Evolutionary conservation across 2,113 vertebrate species (phyloP), one percentile per base, ranked within the genome.

Genomic region (Lasiurus borealis): DNA sequence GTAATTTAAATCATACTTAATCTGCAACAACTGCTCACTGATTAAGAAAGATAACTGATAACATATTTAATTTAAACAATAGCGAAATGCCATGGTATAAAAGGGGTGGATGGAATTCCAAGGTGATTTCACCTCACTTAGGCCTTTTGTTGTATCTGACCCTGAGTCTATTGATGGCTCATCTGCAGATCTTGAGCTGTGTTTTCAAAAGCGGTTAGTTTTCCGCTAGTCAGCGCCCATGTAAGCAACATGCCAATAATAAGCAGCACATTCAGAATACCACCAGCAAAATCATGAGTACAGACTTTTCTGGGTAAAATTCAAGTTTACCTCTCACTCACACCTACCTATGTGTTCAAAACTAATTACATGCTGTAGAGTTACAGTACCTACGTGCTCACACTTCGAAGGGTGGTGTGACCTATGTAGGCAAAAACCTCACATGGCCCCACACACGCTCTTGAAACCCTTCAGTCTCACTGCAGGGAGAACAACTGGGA

Each of bases 231-330:
- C 71, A 18, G 62, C 71, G 50, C 62, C 82, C 90, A 54, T 31
- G 18, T 78, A 62, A 93, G 40, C 59, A 94, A 78, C 46, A 46
- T n/a, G 69, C 10, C 77, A 73, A 78, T 69, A 81, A 85, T 21
- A 8, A 90, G 54, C 21, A 85, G 50, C 54, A 71, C 0, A 27
- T 19, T 78, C 34, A 66, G 3, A 92, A 83, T 25, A 29, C n/a
- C 31, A 69, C 9, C 16, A 34, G 15, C 10, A 57, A 66, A 93
- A 59, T 18, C 34, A 90, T 25, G 44, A 81, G 75, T 57, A 36
- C 16, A 95, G 19, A 48, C 59, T 93, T 96, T 93, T 66, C 48
- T 66, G 29, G 4, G 15, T 93, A 85, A 85, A 89, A 83, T 80
- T 95, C 36, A 90, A 88, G 31, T 76, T 44, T 64, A 72, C 6